Evolutionary conservation across 2,797 vertebrate species (phyloP).

Genomic region (Protonibea diacanthus): DNA sequence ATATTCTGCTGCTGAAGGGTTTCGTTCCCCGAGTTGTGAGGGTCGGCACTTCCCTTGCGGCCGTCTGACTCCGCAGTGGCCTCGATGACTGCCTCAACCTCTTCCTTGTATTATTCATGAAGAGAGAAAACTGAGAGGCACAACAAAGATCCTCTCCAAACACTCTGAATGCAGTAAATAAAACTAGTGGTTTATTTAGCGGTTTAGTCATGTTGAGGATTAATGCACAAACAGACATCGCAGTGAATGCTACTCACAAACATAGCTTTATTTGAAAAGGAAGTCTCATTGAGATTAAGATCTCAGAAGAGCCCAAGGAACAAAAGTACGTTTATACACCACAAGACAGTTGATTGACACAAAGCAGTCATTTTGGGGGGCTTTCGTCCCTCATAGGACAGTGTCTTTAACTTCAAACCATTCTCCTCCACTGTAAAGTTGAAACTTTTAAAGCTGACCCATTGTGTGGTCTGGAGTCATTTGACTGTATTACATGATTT

Average conservation of each 20-base stretch:
- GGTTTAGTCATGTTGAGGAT: background rate
- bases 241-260: background rate
- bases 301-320: background rate
- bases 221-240: constrained; percentile 1
- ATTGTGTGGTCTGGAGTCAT: too few relatives aligned
- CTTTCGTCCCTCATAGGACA: too few relatives aligned
- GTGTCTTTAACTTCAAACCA: too few relatives aligned
- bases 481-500: too few relatives aligned
- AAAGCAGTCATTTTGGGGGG: too few relatives aligned
- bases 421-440: too few relatives aligned
- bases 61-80: background rate
- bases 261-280: background rate
- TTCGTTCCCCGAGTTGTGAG: background rate
- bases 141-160: constrained; percentile 50
- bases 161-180: constrained; percentile 38
- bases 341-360: background rate
- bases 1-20: background rate
- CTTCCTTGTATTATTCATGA: constrained; percentile 71
- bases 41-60: background rate
- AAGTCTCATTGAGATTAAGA: background rate
- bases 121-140: constrained; percentile 45
- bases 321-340: background rate
- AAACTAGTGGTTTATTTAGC: background rate
- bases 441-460: too few relatives aligned
- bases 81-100: constrained; percentile 19